phyloP scores from a whole-genome alignment of 2,113 vertebrate genomes.

The Burhinus oedicnemus region DNA sequence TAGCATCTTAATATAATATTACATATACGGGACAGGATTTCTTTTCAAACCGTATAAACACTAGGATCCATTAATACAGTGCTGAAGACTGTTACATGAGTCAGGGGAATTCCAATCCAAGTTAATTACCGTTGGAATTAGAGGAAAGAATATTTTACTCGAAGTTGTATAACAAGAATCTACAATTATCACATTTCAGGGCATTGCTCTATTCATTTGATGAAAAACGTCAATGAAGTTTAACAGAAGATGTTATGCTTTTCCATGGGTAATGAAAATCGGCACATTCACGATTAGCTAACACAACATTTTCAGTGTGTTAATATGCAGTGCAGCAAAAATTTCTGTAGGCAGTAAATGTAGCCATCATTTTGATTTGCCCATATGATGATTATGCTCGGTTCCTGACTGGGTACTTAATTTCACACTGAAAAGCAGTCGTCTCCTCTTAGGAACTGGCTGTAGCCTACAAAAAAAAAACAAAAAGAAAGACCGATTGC shows the following conservation, averaged over 20 bases:
- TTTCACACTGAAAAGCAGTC: conserved; percentile 49
- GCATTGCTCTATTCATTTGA: conserved; percentile 23
- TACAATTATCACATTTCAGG: conserved; percentile 25
- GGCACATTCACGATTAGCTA: conserved; percentile 42
- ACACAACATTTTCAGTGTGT: conserved; percentile 53
- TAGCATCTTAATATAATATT: conserved; percentile 7
- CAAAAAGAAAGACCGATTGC: background rate
- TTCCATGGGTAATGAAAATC: conserved; percentile 54
- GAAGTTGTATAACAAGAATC: conserved; percentile 43
- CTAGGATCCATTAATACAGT: conserved; percentile 41
- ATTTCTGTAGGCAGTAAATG: conserved; percentile 63
- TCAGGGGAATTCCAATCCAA: conserved; percentile 60
- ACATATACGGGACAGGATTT: background rate
- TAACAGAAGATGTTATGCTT: conserved; percentile 44
- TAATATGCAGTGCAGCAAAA: conserved; percentile 53
- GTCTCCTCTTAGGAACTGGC: background rate
- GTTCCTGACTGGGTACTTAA: conserved; percentile 57
- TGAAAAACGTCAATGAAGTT: conserved; percentile 58
- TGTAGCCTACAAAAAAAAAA: background rate
- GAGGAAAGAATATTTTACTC: conserved; percentile 41
- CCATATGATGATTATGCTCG: conserved; percentile 51
- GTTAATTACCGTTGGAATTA: conserved; percentile 72
- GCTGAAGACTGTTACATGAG: conserved; percentile 40
- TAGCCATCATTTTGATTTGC: conserved; percentile 62
- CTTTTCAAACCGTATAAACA: conserved; percentile 31